Evolutionary conservation across 2,888 invertebrate species (phyloP).

Genomic region (Watsonalla cultraria): DNA sequence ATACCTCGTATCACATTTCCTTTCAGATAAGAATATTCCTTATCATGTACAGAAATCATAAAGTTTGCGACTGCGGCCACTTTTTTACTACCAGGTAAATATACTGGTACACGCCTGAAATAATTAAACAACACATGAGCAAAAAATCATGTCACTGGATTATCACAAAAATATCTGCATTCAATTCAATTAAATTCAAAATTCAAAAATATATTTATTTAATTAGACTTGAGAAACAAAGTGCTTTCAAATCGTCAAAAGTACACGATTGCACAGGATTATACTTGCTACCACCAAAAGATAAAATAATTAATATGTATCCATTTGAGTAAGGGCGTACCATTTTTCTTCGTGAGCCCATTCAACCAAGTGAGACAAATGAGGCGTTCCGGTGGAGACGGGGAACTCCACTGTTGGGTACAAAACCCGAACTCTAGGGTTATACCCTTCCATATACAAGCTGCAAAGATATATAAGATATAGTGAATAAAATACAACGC

Average conservation of each 20-base stretch:
- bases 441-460: slow-evolving; percentile 84
- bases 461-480: slow-evolving; percentile 63
- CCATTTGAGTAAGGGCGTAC: slow-evolving; percentile 29
- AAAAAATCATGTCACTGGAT: no score
- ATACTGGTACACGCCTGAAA: slow-evolving; percentile 37
- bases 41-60: slow-evolving; percentile 35
- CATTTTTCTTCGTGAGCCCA: slow-evolving; percentile 89
- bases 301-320: no score
- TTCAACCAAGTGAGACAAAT: slow-evolving; percentile 85
- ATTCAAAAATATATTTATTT: no score
- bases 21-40: slow-evolving; percentile 38
- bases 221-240: no score
- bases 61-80: slow-evolving; percentile 32
- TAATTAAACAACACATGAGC: not conserved
- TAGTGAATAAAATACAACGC: not conserved
- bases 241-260: no score
- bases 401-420: slow-evolving; percentile 86
- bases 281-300: no score
- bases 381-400: slow-evolving; percentile 88
- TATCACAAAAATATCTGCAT: no score
- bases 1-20: slow-evolving; percentile 47
- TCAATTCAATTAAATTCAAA: no score
- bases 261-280: no score
- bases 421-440: slow-evolving; percentile 82
- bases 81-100: slow-evolving; percentile 25